Evolutionary conservation across 2,113 vertebrate species (phyloP).

Genomic region (Grallaria varia): DNA sequence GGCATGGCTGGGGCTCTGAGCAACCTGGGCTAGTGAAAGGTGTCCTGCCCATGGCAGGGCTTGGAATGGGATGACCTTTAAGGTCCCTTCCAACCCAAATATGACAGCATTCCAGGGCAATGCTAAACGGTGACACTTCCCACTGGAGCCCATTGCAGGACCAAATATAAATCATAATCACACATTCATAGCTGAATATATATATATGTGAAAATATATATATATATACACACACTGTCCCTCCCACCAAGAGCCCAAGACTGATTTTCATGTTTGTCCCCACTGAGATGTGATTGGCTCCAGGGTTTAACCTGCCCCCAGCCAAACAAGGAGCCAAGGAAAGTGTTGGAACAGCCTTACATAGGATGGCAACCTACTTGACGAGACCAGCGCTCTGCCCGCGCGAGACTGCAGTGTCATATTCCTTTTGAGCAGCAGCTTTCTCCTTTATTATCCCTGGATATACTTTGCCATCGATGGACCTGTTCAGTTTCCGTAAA

Average conservation of each 20-base stretch:
- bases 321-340: background rate
- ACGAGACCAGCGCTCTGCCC: conserved; percentile 85
- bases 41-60: background rate
- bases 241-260: background rate
- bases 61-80: background rate
- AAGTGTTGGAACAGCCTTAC: background rate
- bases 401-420: conserved; percentile 69
- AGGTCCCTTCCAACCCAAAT: background rate
- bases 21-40: background rate
- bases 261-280: background rate
- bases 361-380: conserved; percentile 67
- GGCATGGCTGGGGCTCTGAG: background rate
- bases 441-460: conserved; percentile 87
- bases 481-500: conserved; percentile 71
- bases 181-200: background rate
- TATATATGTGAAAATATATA: fast-evolving
- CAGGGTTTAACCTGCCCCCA: background rate
- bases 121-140: background rate
- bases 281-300: background rate
- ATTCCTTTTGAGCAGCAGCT: conserved; percentile 80
- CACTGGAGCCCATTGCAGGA: background rate
- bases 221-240: fast-evolving
- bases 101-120: background rate
- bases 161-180: background rate
- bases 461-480: conserved; percentile 80